Base-by-base conservation (phyloP, 2,113 vertebrate genomes). In the Salminus brasiliensis region DNA sequence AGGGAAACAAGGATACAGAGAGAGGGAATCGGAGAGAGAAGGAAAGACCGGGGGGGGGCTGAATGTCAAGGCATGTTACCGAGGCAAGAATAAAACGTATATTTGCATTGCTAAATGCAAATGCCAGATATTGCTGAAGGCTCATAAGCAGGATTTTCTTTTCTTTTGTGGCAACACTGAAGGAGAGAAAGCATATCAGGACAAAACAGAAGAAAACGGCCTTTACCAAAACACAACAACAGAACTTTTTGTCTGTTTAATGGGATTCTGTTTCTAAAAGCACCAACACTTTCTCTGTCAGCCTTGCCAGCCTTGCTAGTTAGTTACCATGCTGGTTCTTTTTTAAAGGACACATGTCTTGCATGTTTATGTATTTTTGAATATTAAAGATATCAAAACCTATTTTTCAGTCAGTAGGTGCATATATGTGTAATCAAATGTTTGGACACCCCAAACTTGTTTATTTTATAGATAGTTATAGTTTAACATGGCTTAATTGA, bases 51-150 rank as follows among this genome's bases (percentile, higher is more conserved):
- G n/a, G n/a, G n/a, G 55, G 41, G 75, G 55, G 41, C 39, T 63
- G 79, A 74, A 72, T 57, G 34, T 79, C 65, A 55, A 29, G 69
- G 53, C 67, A 49, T 73, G 70, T 77, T 71, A 59, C 72, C 41
- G 16, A 25, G 55, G 47, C 18, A 29, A 53, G 66, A 69, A 81
- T 76, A 53, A 53, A 69, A 60, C 70, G 67, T 52, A 81, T 45
- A 63, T 72, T 80, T 76, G 74, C 53, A 83, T 72, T 72, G 60
- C 68, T 77, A 57, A 77, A 73, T 77, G 68, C 74, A 84, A 81
- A 84, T 81, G 78, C 57, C 60, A 69, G 45, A 69, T 71, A 49
- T 62, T 39, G 53, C 73, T 72, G 13, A 67, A 39, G 23, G 39
- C 74, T 72, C 30, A 18, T 43, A 36, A 36, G 21, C 49, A 67